Percentiles rank a stretch among this genome's conserved stretches.
These are phyloP conservation scores for Cervus canadensis DNA, from an alignment of 2,113 vertebrate species.

Conservation along the genomic window DNA sequence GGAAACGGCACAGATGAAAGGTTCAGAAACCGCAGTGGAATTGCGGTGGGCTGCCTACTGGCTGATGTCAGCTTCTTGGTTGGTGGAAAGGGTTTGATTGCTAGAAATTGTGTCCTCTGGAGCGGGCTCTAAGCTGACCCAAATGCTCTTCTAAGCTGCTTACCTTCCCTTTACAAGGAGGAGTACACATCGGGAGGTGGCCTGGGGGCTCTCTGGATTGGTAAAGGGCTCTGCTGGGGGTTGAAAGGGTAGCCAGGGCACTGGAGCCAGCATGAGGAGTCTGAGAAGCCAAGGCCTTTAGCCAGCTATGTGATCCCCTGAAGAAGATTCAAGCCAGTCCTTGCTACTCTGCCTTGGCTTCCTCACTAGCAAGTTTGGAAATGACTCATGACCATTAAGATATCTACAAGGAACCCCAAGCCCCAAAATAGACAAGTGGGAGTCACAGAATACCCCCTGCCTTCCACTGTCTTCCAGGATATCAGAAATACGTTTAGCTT, in stretches of 20 bases:
- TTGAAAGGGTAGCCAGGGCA: not conserved
- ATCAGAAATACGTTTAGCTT: not conserved
- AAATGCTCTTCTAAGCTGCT: not conserved
- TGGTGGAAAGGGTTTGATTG: not conserved
- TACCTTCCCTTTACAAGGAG: not conserved
- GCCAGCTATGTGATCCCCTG: not conserved
- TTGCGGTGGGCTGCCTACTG: not conserved
- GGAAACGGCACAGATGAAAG: rapidly evolving
- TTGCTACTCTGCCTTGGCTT: not conserved
- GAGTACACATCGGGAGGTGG: not conserved
- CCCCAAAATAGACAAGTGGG: not conserved
- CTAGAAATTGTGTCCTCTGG: not conserved
- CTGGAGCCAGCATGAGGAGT: not conserved
- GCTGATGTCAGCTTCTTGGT: not conserved
- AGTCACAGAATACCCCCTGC: not conserved
- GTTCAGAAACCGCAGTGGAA: not conserved
- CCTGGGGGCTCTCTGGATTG: not conserved
- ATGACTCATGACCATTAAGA: not conserved
- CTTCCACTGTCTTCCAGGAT: not conserved
- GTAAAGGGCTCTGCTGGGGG: not conserved
- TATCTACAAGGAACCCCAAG: not conserved
- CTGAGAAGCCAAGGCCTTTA: not conserved
- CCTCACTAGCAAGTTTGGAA: not conserved
- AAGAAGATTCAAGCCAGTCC: not conserved
- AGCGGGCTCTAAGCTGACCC: not conserved